Evolutionary conservation across 1,140 invertebrate species (phyloP).

Genomic region (Cyclargus thomasi): DNA sequence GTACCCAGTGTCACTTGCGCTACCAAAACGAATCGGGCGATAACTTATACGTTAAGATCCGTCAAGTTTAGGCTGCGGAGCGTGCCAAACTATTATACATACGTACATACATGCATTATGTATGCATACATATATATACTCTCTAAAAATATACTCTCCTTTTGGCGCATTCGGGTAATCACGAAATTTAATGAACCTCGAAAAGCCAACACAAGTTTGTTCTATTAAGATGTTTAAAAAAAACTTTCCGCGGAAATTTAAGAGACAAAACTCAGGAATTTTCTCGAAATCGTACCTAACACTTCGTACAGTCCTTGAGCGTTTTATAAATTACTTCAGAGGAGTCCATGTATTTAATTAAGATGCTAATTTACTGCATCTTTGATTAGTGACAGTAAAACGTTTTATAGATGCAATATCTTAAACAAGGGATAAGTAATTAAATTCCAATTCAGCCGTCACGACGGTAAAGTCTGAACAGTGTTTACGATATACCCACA

Average conservation of each 20-base stretch:
- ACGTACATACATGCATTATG: too few relatives aligned
- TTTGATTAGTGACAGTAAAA: slow-evolving; percentile 27
- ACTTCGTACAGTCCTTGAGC: neutral
- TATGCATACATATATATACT: too few relatives aligned
- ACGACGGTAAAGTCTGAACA: slow-evolving; percentile 21
- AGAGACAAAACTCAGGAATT: neutral
- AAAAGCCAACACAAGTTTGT: too few relatives aligned
- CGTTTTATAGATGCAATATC: slow-evolving; percentile 35
- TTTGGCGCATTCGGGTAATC: too few relatives aligned
- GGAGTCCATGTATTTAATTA: slow-evolving; percentile 4
- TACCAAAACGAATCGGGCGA: too few relatives aligned
- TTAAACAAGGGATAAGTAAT: slow-evolving; percentile 56
- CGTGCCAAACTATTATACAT: too few relatives aligned
- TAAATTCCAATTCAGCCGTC: slow-evolving; percentile 45
- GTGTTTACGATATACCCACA: slow-evolving; percentile 14
- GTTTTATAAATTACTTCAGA: neutral
- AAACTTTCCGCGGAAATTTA: neutral
- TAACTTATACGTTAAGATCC: too few relatives aligned
- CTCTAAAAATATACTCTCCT: too few relatives aligned
- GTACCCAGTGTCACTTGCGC: too few relatives aligned
- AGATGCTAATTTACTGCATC: slow-evolving; percentile 13
- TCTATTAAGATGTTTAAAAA: neutral
- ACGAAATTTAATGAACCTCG: too few relatives aligned
- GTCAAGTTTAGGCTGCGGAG: too few relatives aligned
- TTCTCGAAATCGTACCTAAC: neutral